These are phyloP conservation scores for Chymomyza amoena DNA, from an alignment of 2,888 invertebrate genomes.

Conservation along the genomic window DNA sequence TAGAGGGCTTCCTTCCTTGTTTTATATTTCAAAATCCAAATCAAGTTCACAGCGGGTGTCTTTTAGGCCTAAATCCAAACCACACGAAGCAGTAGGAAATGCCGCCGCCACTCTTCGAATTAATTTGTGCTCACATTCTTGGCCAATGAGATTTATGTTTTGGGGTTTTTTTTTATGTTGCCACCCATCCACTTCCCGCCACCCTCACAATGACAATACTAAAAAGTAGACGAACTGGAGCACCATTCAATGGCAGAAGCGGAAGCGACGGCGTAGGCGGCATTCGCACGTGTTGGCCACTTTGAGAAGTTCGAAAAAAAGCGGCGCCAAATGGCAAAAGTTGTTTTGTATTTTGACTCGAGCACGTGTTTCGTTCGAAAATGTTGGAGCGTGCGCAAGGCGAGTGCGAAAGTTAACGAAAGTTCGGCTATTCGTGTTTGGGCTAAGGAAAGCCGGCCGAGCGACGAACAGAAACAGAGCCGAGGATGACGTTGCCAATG, in stretches of 20 bases:
- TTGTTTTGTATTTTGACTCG: conserved; percentile 20
- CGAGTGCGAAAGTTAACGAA: conserved; percentile 42
- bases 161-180: conserved; percentile 31
- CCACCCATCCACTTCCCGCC: neutral
- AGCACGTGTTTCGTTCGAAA: conserved; percentile 60
- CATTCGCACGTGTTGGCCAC: too few relatives aligned
- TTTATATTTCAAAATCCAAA: conserved; percentile 46
- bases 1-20: neutral
- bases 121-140: too few relatives aligned
- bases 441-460: neutral
- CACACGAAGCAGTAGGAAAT: too few relatives aligned
- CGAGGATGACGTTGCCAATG: conserved; percentile 57
- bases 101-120: too few relatives aligned
- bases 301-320: neutral
- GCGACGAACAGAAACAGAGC: neutral
- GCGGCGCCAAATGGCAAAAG: neutral
- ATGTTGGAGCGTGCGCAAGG: conserved; percentile 51
- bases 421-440: conserved; percentile 6
- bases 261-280: too few relatives aligned
- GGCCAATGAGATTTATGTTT: conserved; percentile 70
- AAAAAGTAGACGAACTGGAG: neutral
- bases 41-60: conserved; percentile 67
- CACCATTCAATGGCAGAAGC: too few relatives aligned
- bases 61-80: conserved; percentile 44
- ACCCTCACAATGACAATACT: neutral